Conservation (phyloP, 2,113 vertebrate species). For the Phylloscopus trochiloides region DNA sequence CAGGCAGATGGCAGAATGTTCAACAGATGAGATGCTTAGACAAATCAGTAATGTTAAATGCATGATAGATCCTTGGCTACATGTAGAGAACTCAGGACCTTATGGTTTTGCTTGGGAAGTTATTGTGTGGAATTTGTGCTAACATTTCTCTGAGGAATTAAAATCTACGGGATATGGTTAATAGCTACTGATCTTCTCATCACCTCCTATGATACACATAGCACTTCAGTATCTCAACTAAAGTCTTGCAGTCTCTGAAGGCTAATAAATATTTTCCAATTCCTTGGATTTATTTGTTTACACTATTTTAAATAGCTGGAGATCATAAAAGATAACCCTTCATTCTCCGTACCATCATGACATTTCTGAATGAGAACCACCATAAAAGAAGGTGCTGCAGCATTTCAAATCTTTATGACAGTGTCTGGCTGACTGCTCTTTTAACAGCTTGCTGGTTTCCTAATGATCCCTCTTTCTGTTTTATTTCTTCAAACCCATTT, state of each 20-base stretch:
- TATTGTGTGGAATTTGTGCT: neutral
- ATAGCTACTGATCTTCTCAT: slow-evolving; percentile 31
- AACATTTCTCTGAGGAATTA: neutral
- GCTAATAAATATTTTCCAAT: slow-evolving; percentile 64
- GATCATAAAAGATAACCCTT: slow-evolving; percentile 68
- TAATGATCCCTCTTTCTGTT: slow-evolving; percentile 53
- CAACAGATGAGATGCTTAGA: neutral
- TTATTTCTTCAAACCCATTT: slow-evolving; percentile 56
- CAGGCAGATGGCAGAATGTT: neutral
- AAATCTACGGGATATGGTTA: neutral
- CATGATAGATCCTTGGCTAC: neutral
- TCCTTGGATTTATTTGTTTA: slow-evolving; percentile 72
- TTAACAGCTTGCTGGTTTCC: slow-evolving; percentile 60
- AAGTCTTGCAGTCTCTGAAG: slow-evolving; percentile 29
- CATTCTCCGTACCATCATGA: slow-evolving; percentile 54
- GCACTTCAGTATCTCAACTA: slow-evolving; percentile 10
- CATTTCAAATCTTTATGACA: slow-evolving; percentile 69
- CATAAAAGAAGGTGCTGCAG: slow-evolving; percentile 40
- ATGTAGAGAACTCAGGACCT: neutral
- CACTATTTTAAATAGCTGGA: slow-evolving; percentile 62
- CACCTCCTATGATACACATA: neutral
- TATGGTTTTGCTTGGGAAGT: neutral
- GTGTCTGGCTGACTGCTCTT: slow-evolving; percentile 48
- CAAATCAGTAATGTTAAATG: neutral
- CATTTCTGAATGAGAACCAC: slow-evolving; percentile 66